Evolutionary conservation across 2,888 invertebrate species (phyloP).

Genomic region (Heliconius erato): DNA sequence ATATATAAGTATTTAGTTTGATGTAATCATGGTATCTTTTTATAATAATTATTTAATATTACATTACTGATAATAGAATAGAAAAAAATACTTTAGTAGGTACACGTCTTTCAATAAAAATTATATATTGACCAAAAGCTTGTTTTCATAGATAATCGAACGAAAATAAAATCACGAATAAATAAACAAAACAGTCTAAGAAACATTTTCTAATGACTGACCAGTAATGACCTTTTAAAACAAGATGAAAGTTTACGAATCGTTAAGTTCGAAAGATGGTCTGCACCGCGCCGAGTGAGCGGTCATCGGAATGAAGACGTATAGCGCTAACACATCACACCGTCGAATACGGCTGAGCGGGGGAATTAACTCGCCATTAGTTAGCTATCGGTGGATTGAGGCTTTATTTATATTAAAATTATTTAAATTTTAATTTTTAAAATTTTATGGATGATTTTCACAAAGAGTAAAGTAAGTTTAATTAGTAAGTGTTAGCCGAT

Average conservation of each 20-base stretch:
- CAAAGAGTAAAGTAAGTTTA: too few relatives aligned
- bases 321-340: constrained; percentile 74
- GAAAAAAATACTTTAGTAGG: too few relatives aligned
- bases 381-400: constrained; percentile 8
- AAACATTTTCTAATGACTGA: not conserved
- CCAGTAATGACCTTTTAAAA: not conserved
- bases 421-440: too few relatives aligned
- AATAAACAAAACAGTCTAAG: not conserved
- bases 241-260: constrained; percentile 21
- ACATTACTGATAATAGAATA: too few relatives aligned
- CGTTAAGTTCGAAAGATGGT: constrained; percentile 53
- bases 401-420: not conserved
- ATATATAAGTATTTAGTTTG: too few relatives aligned
- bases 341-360: constrained; percentile 18
- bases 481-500: too few relatives aligned
- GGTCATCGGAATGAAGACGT: constrained; percentile 79
- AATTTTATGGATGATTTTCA: too few relatives aligned
- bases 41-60: too few relatives aligned
- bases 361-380: constrained; percentile 33
- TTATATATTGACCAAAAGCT: too few relatives aligned
- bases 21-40: too few relatives aligned
- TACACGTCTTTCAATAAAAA: too few relatives aligned
- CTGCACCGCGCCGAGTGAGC: constrained; percentile 72
- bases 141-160: too few relatives aligned
- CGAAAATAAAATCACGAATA: not conserved